Evolutionary conservation across 2,888 invertebrate genomes (phyloP).

Genomic region (Oscheius sp.): DNA sequence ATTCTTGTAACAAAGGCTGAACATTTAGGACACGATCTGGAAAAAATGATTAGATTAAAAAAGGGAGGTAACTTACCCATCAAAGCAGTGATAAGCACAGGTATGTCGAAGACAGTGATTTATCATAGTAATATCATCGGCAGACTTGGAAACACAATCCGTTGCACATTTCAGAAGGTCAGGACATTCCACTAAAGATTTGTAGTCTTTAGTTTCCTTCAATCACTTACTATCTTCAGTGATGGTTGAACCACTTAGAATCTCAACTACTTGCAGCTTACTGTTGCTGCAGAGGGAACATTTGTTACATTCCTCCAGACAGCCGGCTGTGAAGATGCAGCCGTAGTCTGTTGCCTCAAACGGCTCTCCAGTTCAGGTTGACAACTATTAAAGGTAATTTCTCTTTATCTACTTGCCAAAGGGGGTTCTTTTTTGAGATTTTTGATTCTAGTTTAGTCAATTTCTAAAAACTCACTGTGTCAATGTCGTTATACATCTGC

Average conservation of each 20-base stretch:
- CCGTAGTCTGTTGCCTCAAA: conserved; percentile 65
- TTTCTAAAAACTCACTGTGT: conserved; percentile 47
- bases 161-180: conserved; percentile 60
- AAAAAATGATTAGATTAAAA: not conserved
- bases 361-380: conserved; percentile 13
- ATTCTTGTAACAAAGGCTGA: conserved; percentile 64
- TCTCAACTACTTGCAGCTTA: conserved; percentile 63
- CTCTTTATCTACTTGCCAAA: not conserved
- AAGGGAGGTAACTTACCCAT: conserved; percentile 48
- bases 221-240: conserved; percentile 40
- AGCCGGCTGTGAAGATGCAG: conserved; percentile 66
- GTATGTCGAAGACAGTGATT: conserved; percentile 55
- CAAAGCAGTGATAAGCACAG: conserved; percentile 67
- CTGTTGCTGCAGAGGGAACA: conserved; percentile 61
- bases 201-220: not conserved
- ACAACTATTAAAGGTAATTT: not conserved
- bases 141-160: conserved; percentile 58
- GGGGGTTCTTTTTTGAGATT: conserved; percentile 6
- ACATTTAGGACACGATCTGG: conserved; percentile 59
- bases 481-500: conserved; percentile 62
- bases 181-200: conserved; percentile 54
- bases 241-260: conserved; percentile 57
- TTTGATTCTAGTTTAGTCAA: not conserved
- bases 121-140: conserved; percentile 55
- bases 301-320: conserved; percentile 63